A percentile compares a stretch with the other conserved stretches of the same genome.
phyloP scores from a whole-genome alignment of 2,113 vertebrate genomes.

The Ploceus nigricollis region DNA sequence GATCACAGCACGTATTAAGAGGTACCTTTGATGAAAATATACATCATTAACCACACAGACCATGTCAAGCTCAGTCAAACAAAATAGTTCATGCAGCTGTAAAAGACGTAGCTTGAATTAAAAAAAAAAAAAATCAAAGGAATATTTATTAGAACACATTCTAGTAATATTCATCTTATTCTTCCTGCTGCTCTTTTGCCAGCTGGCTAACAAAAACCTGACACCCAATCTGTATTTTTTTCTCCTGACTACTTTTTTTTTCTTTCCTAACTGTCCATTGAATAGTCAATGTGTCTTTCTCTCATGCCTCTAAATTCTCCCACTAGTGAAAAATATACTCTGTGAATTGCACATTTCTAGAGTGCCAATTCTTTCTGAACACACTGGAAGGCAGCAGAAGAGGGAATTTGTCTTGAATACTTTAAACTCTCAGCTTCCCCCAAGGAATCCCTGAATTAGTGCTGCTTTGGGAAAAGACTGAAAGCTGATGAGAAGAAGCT shows the following conservation, averaged over 20 bases:
- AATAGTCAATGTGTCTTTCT: neutral
- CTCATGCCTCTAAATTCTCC: neutral
- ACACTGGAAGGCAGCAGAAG: neutral
- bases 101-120: neutral
- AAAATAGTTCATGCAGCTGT: neutral
- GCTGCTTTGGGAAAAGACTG: neutral
- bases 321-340: neutral
- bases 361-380: neutral
- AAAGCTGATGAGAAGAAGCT: neutral
- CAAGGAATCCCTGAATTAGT: neutral
- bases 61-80: neutral
- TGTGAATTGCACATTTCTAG: neutral
- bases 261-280: neutral
- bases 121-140: slow-evolving; percentile 26
- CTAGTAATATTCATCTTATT: neutral
- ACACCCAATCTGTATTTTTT: neutral
- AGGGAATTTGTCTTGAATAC: neutral
- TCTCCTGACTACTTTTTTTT: neutral
- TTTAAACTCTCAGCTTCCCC: neutral
- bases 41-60: neutral
- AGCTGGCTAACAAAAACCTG: neutral
- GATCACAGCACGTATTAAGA: neutral
- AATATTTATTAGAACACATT: neutral
- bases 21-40: neutral
- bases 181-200: neutral